A percentile compares a stretch with the other conserved stretches of the same genome.
Evolutionary conservation across 2,888 invertebrate species (phyloP).

Genomic region (Cephus spinipes): DNA sequence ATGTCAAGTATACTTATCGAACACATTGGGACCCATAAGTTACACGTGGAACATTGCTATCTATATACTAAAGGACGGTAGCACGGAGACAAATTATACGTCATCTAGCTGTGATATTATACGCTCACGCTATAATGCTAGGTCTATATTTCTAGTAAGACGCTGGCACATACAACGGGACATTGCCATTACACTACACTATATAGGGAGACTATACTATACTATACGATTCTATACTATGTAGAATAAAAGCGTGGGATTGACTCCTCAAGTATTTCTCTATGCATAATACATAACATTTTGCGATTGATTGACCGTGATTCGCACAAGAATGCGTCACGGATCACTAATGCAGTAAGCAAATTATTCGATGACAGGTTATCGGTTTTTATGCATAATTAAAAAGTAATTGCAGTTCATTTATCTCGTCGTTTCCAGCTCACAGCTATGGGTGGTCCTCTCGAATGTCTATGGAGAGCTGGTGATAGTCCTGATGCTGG

Average conservation of each 20-base stretch:
- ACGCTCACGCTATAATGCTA: not conserved
- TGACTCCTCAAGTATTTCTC: not conserved
- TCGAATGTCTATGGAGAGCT: constrained; percentile 70
- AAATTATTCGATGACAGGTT: not conserved
- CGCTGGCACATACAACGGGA: not conserved
- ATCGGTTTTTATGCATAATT: not conserved
- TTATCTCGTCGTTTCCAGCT: constrained; percentile 55
- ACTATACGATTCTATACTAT: not conserved
- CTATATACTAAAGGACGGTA: not conserved
- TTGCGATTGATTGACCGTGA: too few relatives aligned
- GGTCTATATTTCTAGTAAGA: not conserved
- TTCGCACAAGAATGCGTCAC: not conserved
- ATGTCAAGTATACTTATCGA: not conserved
- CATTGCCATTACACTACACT: not conserved
- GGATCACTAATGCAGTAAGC: not conserved
- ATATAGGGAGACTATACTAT: not conserved
- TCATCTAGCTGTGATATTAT: not conserved
- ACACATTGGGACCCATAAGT: not conserved
- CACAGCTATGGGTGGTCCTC: constrained; percentile 68
- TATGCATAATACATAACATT: not conserved
- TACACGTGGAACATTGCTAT: not conserved
- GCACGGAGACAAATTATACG: not conserved
- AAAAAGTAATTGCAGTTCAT: not conserved
- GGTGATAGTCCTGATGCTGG: constrained; percentile 68
- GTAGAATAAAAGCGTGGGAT: not conserved